Base-by-base conservation (phyloP, 2,888 invertebrate species). In the Melieria omissa region DNA sequence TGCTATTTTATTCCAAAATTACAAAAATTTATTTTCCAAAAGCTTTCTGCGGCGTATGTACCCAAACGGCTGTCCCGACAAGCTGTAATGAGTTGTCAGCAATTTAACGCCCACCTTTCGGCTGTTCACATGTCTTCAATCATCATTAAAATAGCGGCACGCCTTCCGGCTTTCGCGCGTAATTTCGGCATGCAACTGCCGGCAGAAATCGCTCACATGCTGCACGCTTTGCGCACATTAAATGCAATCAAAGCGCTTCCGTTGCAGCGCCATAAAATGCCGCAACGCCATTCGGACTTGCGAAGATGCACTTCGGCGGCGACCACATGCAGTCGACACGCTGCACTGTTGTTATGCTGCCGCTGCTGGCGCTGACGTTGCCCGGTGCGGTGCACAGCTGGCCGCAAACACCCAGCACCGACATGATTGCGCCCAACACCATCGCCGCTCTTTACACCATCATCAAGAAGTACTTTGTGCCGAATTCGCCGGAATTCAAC, bases 371-470 rank as follows among this genome's bases (percentile, higher is more conserved):
- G 10, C 16, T 58, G 6, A 41, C 10, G 58, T 58, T 58, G 6
- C 58, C 58, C 29, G 29, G 29, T 1, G n/a, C 1, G 10, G 41
- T 58, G 10, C 58, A 58, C 10, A 58, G 29, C 29, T 58, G n/a
- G 14, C 5, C 52, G 58, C n/a, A 58, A 14, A 14, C 29, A 2
- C 14, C 10, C n/a, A 41, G 29, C 6, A 58, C 10, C 29, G 6
- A 58, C 10, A 16, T 16, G 29, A 58, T 58, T 29, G n/a, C 58
- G 4, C 16, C 58, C 1, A 58, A 67, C 67, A 63, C 71, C 6
- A 74, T 75, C 67, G 65, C 73, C 10, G 76, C 76, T 65, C 72
- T 74, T 61, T 64, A 58, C 58, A 71, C 69, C 49, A 72, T 75
- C 55, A 66, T 77, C 45, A 29, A 49, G n/a, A 65, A 73, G 58